These are phyloP conservation scores for Darevskia mixta DNA, from an alignment of 2,797 vertebrate species.

Conservation along the genomic window DNA sequence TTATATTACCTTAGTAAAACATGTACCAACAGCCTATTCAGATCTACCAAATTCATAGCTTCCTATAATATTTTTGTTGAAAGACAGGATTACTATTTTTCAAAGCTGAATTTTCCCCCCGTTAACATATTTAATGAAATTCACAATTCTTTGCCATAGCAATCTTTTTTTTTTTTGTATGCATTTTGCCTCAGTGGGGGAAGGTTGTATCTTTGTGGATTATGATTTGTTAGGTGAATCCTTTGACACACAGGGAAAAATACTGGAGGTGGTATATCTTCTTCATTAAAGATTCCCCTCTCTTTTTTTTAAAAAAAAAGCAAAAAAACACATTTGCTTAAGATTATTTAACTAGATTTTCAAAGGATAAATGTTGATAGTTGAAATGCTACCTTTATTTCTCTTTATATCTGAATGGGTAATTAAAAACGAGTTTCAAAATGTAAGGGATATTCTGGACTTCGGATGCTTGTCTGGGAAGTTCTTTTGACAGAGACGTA, in stretches of 20 bases:
- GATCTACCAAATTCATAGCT: constrained; percentile 99
- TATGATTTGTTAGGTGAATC: constrained; percentile 76
- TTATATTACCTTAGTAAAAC: constrained; percentile 99
- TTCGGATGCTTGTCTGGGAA: background rate
- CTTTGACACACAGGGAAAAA: constrained; percentile 57
- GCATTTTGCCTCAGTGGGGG: constrained; percentile 71
- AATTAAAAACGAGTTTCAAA: background rate
- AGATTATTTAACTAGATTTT: constrained; percentile 51
- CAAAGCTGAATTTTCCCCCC: constrained; percentile 77
- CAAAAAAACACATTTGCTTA: background rate
- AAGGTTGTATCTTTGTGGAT: constrained; percentile 69
- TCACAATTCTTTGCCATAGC: constrained; percentile 78
- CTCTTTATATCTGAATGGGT: background rate
- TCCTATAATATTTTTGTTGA: constrained; percentile 98
- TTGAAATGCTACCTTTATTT: constrained; percentile 28
- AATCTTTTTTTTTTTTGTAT: constrained; percentile 60
- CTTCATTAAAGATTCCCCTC: constrained; percentile 50
- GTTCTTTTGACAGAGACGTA: background rate
- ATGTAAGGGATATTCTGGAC: background rate
- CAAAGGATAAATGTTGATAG: constrained; percentile 49
- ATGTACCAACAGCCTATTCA: constrained; percentile 99
- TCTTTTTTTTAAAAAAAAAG: constrained; percentile 52
- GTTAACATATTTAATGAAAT: constrained; percentile 88
- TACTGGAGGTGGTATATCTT: constrained; percentile 68
- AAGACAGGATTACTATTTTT: constrained; percentile 97